Percentiles rank a stretch among this genome's conserved stretches.
phyloP scores from a whole-genome alignment of 2,888 invertebrate species.

The Scaptomyza caliginosa region DNA sequence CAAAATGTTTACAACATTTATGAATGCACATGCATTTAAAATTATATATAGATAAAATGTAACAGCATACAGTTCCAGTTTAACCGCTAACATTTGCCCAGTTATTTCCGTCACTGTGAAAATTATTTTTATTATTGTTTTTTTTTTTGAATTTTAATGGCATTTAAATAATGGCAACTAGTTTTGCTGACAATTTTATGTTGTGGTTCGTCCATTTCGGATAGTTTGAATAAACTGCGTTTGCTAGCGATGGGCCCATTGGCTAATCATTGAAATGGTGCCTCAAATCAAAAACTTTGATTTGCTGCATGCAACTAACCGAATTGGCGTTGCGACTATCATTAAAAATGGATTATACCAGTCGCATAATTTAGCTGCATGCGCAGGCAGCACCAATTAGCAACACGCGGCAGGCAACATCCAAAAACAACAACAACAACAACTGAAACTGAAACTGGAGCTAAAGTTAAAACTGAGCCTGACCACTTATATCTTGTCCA shows the following conservation, averaged over 20 bases:
- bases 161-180: slow-evolving; percentile 58
- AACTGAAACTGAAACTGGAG: slow-evolving; percentile 16
- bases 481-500: slow-evolving; percentile 50
- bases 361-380: slow-evolving; percentile 68
- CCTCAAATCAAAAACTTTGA: slow-evolving; percentile 40
- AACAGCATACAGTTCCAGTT: slow-evolving; percentile 15
- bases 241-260: slow-evolving; percentile 54
- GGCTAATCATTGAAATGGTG: slow-evolving; percentile 53
- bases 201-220: slow-evolving; percentile 21
- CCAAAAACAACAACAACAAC: slow-evolving; percentile 6
- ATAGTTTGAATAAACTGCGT: slow-evolving; percentile 52
- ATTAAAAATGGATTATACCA: slow-evolving; percentile 79
- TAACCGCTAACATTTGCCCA: slow-evolving; percentile 31
- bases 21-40: neutral
- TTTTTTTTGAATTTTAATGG: slow-evolving; percentile 10
- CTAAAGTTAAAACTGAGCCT: slow-evolving; percentile 17
- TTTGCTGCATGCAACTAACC: slow-evolving; percentile 17
- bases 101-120: slow-evolving; percentile 17
- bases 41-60: neutral
- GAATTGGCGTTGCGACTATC: slow-evolving; percentile 44
- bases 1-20: slow-evolving; percentile 6
- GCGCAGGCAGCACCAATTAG: slow-evolving; percentile 56
- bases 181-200: slow-evolving; percentile 71
- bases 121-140: slow-evolving; percentile 11
- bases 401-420: slow-evolving; percentile 34